Evolutionary conservation across 2,113 vertebrate genomes (phyloP).

Genomic region (Phylloscopus whistleri): DNA sequence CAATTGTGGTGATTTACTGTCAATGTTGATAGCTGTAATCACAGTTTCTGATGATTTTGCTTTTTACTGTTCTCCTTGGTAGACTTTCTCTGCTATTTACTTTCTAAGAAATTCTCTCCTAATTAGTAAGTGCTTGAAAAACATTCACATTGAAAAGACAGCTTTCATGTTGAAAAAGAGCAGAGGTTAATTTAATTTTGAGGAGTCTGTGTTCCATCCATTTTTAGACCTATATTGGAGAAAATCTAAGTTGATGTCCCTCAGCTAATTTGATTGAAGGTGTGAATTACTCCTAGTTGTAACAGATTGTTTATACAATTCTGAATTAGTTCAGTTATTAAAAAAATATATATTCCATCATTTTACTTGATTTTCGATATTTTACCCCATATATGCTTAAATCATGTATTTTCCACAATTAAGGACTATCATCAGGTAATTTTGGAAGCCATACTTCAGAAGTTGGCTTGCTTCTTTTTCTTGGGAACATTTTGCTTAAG

Average conservation of each 20-base stretch:
- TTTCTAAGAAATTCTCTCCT: not conserved
- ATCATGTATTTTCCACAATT: accelerated
- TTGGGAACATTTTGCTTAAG: not conserved
- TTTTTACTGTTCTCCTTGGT: not conserved
- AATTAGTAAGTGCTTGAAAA: not conserved
- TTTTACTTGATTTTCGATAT: not conserved
- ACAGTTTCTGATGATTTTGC: not conserved
- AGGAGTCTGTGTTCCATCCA: not conserved
- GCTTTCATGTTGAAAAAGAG: not conserved
- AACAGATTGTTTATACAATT: not conserved
- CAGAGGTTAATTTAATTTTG: not conserved
- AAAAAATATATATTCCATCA: not conserved
- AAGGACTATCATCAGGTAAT: not conserved
- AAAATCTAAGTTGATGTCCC: not conserved
- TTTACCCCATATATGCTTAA: not conserved
- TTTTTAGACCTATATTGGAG: not conserved
- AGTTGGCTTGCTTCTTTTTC: not conserved
- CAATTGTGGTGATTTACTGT: not conserved
- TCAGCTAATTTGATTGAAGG: not conserved
- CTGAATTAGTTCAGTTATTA: not conserved
- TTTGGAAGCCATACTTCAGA: not conserved
- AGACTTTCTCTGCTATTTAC: not conserved
- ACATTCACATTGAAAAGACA: not conserved
- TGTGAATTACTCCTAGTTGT: not conserved
- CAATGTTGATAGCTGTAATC: not conserved